Evolutionary conservation across 2,797 vertebrate genomes (phyloP), one percentile per base, ranked within the genome.

Genomic region (Thalassophryne amazonica): DNA sequence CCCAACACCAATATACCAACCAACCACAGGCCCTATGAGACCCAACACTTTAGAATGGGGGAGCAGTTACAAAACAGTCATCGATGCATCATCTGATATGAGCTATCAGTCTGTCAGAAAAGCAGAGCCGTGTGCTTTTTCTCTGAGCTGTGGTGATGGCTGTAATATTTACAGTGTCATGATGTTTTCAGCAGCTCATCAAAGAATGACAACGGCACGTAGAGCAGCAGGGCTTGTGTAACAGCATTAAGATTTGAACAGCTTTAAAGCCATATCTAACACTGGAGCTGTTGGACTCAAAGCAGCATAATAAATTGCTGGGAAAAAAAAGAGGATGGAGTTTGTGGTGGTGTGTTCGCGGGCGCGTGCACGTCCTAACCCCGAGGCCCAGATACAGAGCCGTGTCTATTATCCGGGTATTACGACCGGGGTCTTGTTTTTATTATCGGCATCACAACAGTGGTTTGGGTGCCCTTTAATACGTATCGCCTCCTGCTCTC

Each of bases 381-480:
- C 75, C 59, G 37, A 50, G 68, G 85, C 76, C 55, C 60, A 77
- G 73, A 80, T 82, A 66, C 20, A 46, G 66, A 68, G 64, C 69
- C 66, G 53, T 81, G 80, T 86, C 77, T 81, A 83, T 86, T 86
- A 86, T 80, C 69, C 63, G 58, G 65, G 72, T 77, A 61, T 69
- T 74, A 68, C 35, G 9, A 31, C 60, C 18, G n/a, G 27, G 54
- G 55, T 67, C 50, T 66, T 73, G 80, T 73, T 81, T 80, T 81
- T 83, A 80, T 75, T 82, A 83, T 81, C 68, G 59, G 64, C 58
- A 53, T 67, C 57, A 58, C 78, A 70, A 60, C 17, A 27, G 36
- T 24, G 19, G 25, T 17, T 35, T 49, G 29, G 28, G 30, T 43
- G 53, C 47, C 71, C 73, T 73, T 74, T 73, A 60, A 61, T 83